These are phyloP conservation scores for Coenonympha glycerion DNA, from an alignment of 2,888 invertebrate species.

Conservation along the genomic window DNA sequence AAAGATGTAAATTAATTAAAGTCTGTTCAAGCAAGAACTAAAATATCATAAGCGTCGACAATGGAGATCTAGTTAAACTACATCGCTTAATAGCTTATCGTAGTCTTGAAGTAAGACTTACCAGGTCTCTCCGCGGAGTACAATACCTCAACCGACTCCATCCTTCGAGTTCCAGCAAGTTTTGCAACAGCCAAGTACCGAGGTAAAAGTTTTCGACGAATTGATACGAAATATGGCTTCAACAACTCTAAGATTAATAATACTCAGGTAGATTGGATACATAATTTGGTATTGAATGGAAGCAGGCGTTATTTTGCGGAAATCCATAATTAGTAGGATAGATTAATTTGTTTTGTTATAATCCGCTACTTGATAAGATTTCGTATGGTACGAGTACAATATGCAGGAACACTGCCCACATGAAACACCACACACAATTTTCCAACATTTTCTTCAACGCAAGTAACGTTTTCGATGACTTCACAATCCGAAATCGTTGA, in stretches of 20 bases:
- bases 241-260: not conserved
- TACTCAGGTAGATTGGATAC: not conserved
- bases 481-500: too few relatives aligned
- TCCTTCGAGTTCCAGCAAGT: not conserved
- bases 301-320: too few relatives aligned
- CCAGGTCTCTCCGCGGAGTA: conserved; percentile 1
- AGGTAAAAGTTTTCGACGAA: not conserved
- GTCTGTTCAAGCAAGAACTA: not conserved
- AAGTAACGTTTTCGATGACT: too few relatives aligned
- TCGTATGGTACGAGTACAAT: too few relatives aligned
- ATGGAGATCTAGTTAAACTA: not conserved
- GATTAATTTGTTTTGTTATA: too few relatives aligned
- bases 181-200: not conserved
- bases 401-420: too few relatives aligned
- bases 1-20: too few relatives aligned
- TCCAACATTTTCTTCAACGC: too few relatives aligned
- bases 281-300: too few relatives aligned
- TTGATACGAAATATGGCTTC: not conserved
- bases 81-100: not conserved
- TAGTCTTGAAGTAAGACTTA: not conserved
- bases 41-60: not conserved
- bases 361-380: too few relatives aligned
- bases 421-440: too few relatives aligned
- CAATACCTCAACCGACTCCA: not conserved
- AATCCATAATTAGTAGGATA: too few relatives aligned